A percentile compares a stretch with the other conserved stretches of the same genome.
These are phyloP conservation scores for Silurus asotus DNA, from an alignment of 2,113 vertebrate genomes.

Conservation along the genomic window DNA sequence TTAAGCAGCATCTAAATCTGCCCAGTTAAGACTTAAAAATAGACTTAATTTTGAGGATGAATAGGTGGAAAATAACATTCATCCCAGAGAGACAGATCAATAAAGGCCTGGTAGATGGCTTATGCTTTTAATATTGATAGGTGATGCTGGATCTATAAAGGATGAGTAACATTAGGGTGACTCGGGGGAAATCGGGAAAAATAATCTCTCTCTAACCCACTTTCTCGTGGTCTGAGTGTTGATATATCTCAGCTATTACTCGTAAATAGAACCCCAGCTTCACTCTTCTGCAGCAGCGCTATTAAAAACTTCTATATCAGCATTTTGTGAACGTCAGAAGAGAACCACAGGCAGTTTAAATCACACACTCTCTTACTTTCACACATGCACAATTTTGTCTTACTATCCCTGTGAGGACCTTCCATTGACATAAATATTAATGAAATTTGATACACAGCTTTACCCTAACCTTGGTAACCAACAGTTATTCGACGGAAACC, in stretches of 20 bases:
- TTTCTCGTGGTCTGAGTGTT: slow-evolving; percentile 2
- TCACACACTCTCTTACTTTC: slow-evolving; percentile 12
- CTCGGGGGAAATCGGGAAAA: slow-evolving; percentile 5
- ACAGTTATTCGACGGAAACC: no score
- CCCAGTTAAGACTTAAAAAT: not conserved
- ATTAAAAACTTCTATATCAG: slow-evolving; percentile 58
- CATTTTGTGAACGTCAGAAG: slow-evolving; percentile 22
- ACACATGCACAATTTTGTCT: not conserved
- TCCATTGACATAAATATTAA: not conserved
- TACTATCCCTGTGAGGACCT: not conserved
- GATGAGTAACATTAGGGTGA: slow-evolving; percentile 10
- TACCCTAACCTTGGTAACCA: not conserved
- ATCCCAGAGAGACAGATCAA: not conserved
- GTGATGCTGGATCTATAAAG: not conserved
- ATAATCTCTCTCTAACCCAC: not conserved
- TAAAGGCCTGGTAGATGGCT: not conserved
- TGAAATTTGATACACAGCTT: not conserved
- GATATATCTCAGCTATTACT: slow-evolving; percentile 56
- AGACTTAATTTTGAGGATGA: slow-evolving; percentile 16
- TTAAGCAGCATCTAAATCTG: not conserved
- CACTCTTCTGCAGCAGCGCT: slow-evolving; percentile 45
- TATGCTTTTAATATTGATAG: slow-evolving; percentile 22
- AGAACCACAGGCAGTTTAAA: slow-evolving; percentile 37
- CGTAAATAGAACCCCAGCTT: slow-evolving; percentile 64
- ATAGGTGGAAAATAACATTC: not conserved